Evolutionary conservation across 2,113 vertebrate genomes (phyloP).

Genomic region (Chamaea fasciata): DNA sequence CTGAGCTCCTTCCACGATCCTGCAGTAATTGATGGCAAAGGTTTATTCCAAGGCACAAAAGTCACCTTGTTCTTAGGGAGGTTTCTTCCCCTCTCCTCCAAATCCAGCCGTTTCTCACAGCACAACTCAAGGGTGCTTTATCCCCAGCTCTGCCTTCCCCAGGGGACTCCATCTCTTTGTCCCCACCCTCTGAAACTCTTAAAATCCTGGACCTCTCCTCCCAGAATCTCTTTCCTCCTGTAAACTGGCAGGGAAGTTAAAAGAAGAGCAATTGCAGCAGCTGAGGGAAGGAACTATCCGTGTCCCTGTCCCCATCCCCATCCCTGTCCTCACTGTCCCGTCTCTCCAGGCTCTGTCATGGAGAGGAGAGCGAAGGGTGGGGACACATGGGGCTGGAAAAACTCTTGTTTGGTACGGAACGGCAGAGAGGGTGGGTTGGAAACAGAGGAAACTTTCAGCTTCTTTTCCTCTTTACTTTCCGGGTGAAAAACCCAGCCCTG

Average conservation of each 20-base stretch:
- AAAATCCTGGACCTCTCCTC: neutral
- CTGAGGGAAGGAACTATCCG: neutral
- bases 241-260: neutral
- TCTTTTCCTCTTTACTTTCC: neutral
- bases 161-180: neutral
- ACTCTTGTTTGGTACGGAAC: neutral
- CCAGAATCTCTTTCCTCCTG: neutral
- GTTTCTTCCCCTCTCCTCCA: neutral
- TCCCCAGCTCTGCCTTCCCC: neutral
- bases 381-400: neutral
- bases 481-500: neutral
- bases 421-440: neutral
- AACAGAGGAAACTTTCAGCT: neutral
- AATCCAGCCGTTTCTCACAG: neutral
- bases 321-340: rapidly evolving
- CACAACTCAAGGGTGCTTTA: rapidly evolving
- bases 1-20: neutral
- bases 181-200: neutral
- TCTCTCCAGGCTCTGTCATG: too few relatives aligned
- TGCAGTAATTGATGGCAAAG: slow-evolving; percentile 18
- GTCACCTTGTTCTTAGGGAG: slow-evolving; percentile 40
- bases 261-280: neutral
- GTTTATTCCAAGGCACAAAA: neutral
- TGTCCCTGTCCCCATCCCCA: neutral
- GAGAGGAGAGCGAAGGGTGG: neutral